Base-by-base conservation (phyloP, 2,888 invertebrate genomes). In the Drosophila gaucha region DNA sequence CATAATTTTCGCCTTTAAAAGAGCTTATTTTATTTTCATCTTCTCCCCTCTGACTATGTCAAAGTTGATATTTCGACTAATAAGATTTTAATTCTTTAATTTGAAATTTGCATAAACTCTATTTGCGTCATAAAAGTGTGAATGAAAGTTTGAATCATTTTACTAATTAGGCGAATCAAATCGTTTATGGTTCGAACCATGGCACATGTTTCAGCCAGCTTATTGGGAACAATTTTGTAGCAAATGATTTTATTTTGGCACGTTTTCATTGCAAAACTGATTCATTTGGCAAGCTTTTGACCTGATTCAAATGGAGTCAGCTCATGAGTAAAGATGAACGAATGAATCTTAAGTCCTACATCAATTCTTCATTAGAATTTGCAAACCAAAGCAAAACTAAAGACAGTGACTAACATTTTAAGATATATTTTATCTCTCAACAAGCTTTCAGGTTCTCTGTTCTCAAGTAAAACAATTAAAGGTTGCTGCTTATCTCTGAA, bases 91-190 rank as follows among this genome's bases (percentile, higher is more conserved):
- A 56, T 51, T 43, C 26, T 20, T 24, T 14, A n/a, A 35, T 30
- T 16, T n/a, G 2, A 6, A 9, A 30, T 74, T 28, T 62, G 44
- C 52, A 74, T 44, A 38, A 28, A 18, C 8, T 12, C 8, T 10
- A 18, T 57, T 26, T 39, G 14, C 51, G 46, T 36, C 58, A 51
- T 35, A n/a, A 28, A 54, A 28, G 50, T 68, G 63, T 54, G 54
- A 72, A 72, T 58, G 54, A 74, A 74, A 69, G 46, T 63, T 55
- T n/a, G 24, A 46, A 46, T 39, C 14, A 54, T 50, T 68, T 57
- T 30, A 30, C 33, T 51, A 58, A 74, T 54, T 62, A 41, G 56
- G 4, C 5, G 18, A 3, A 4, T 35, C 33, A 36, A 16, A 35
- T 26, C 35, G 35, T 20, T 68, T 60, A 5, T 10, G 14, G 14